A percentile compares a stretch with the other conserved stretches of the same genome.
Conservation (phyloP, 2,113 vertebrate genomes). For the Colaptes auratus region DNA sequence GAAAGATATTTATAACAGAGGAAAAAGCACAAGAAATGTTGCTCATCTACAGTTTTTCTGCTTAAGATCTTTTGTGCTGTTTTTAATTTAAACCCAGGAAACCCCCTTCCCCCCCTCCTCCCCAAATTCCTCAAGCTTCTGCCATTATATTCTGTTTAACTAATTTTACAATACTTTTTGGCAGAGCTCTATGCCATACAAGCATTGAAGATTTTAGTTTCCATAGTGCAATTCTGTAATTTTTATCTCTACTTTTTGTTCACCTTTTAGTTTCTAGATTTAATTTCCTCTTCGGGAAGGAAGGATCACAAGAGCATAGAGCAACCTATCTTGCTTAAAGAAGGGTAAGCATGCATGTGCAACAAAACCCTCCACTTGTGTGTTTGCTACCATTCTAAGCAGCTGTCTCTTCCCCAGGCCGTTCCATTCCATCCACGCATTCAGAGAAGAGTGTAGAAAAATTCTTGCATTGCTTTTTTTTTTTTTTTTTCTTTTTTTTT, state of each 20-base stretch:
- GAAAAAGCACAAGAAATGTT: not conserved
- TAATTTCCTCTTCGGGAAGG: slow-evolving; percentile 96
- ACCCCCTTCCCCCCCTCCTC: not conserved
- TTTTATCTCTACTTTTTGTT: slow-evolving; percentile 3
- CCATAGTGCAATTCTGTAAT: not conserved
- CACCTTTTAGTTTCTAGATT: slow-evolving; percentile 88
- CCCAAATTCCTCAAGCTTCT: not conserved
- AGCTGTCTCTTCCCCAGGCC: not conserved
- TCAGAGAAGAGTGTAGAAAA: not conserved
- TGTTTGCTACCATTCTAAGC: not conserved
- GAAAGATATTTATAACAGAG: not conserved
- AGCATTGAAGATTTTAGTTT: not conserved
- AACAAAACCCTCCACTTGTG: not conserved
- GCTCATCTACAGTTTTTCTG: not conserved
- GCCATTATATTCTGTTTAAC: not conserved
- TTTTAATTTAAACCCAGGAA: slow-evolving; percentile 10
- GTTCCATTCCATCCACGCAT: not conserved
- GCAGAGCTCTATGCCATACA: not conserved
- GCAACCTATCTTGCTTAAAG: slow-evolving; percentile 96
- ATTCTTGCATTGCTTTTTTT: not conserved
- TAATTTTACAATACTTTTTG: not conserved
- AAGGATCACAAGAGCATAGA: slow-evolving; percentile 96
- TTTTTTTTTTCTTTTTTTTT: not conserved
- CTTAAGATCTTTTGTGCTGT: not conserved
- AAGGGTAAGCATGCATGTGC: slow-evolving; percentile 85